Percentiles rank a stretch among this genome's conserved stretches.
Conservation (phyloP, 2,888 invertebrate genomes). For the Lasiommata megera region DNA sequence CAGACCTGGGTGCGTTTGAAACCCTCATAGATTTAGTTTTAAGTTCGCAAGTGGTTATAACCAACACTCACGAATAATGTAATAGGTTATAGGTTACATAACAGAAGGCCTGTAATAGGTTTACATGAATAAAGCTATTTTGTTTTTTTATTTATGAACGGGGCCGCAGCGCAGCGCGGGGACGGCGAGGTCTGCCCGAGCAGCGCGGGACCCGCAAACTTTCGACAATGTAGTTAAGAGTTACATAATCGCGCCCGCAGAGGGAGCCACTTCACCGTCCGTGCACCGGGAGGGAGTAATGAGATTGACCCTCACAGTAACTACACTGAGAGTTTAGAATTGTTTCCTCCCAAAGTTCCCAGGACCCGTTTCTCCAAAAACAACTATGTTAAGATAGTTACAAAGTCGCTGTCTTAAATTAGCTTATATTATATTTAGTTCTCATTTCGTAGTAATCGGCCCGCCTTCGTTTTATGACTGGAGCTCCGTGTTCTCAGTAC, state of each 20-base stretch:
- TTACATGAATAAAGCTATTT: too few relatives aligned
- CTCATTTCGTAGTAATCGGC: background rate
- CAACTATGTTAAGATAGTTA: background rate
- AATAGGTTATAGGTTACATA: too few relatives aligned
- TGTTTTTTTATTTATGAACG: too few relatives aligned
- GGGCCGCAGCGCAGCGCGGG: too few relatives aligned
- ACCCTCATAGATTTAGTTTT: too few relatives aligned
- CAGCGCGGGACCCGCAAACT: background rate
- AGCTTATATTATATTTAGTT: background rate
- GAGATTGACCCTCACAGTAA: slow-evolving; percentile 1
- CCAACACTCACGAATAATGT: too few relatives aligned
- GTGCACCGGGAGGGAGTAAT: background rate
- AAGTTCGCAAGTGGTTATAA: too few relatives aligned
- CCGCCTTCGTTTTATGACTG: background rate
- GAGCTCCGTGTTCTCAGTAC: background rate
- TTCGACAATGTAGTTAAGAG: background rate
- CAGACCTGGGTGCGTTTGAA: too few relatives aligned
- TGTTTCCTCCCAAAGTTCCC: background rate
- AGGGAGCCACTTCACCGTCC: background rate
- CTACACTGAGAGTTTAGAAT: background rate
- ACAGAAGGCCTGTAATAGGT: too few relatives aligned
- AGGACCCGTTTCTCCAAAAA: background rate
- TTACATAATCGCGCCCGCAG: background rate
- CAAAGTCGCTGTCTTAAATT: background rate
- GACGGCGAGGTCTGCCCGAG: background rate